Evolutionary conservation across 2,888 invertebrate genomes (phyloP).

Genomic region (Plagodis pulveraria): DNA sequence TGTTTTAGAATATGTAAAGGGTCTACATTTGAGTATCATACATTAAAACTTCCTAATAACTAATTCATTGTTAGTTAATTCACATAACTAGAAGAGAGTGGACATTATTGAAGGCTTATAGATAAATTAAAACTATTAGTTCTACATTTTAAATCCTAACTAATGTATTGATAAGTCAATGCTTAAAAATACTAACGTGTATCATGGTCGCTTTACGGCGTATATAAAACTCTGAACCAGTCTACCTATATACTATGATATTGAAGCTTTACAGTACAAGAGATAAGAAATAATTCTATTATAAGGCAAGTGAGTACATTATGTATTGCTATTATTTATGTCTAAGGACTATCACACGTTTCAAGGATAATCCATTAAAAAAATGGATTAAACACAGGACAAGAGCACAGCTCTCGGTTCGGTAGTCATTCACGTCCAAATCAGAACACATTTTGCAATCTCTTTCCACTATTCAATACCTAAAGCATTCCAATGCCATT

Average conservation of each 20-base stretch:
- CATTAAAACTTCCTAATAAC: conserved; percentile 26
- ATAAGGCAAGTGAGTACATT: conserved; percentile 65
- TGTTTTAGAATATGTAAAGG: conserved; percentile 14
- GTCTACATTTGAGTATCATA: conserved; percentile 20
- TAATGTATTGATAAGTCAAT: conserved; percentile 14
- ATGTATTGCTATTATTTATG: conserved; percentile 29
- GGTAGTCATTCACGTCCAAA: conserved; percentile 21
- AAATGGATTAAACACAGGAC: conserved; percentile 40
- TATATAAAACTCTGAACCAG: conserved; percentile 26
- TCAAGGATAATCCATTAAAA: conserved; percentile 44
- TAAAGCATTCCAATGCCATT: background rate
- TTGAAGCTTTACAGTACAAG: conserved; percentile 67
- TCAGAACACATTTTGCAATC: background rate
- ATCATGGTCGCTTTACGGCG: background rate
- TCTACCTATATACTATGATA: conserved; percentile 47
- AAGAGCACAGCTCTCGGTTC: conserved; percentile 53
- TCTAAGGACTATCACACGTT: conserved; percentile 46
- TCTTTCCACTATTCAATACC: background rate
- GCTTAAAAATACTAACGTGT: conserved; percentile 31
- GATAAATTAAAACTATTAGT: conserved; percentile 25
- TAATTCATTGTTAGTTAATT: conserved; percentile 29
- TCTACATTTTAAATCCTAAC: conserved; percentile 31
- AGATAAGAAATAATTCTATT: conserved; percentile 57
- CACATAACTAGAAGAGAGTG: conserved; percentile 32
- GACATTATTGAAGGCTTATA: conserved; percentile 36